These are phyloP conservation scores for Chaenodraco wilsoni DNA, from an alignment of 2,797 vertebrate genomes.

Conservation along the genomic window DNA sequence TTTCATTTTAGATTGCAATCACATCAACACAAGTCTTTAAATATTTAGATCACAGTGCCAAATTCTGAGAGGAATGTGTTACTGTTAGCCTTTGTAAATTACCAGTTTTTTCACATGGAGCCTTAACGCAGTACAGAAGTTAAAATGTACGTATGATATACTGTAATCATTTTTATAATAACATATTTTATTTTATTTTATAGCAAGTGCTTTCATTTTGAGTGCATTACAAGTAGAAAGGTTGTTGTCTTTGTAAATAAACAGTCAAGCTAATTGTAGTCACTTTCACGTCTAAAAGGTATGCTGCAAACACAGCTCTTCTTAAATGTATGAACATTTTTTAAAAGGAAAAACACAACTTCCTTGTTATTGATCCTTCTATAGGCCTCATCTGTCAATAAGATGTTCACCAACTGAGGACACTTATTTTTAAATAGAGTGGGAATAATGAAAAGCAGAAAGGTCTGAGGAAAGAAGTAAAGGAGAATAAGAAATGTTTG, in stretches of 20 bases:
- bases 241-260: conserved; percentile 1
- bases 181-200: background rate
- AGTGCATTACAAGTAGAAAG: background rate
- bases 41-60: conserved; percentile 39
- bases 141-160: background rate
- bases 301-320: background rate
- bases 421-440: conserved; percentile 7
- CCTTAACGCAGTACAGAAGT: background rate
- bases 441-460: background rate
- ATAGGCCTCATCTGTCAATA: background rate
- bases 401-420: conserved; percentile 4
- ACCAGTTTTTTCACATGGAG: conserved; percentile 1
- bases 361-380: background rate
- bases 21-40: conserved; percentile 42
- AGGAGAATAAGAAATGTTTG: background rate
- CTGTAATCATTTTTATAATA: conserved; percentile 3
- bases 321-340: background rate
- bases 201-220: background rate
- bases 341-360: background rate
- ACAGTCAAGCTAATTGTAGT: background rate
- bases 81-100: conserved; percentile 16
- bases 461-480: background rate
- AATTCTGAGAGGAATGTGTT: conserved; percentile 11
- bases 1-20: conserved; percentile 44
- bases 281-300: background rate